phyloP scores from a whole-genome alignment of 1,140 invertebrate genomes.

The Halesus radiatus region DNA sequence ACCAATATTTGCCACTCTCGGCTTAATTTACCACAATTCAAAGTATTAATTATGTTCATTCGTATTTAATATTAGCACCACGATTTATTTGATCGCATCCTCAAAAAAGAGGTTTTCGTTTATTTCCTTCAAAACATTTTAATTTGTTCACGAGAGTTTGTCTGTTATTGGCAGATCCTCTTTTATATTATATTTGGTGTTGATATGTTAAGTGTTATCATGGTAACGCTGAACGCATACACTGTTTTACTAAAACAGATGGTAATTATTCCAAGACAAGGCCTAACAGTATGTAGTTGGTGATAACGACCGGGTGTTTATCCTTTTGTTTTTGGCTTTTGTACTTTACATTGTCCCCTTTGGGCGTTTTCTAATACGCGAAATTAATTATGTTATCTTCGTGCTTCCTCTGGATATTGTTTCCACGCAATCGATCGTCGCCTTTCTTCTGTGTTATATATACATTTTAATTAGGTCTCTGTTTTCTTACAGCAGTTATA shows the following conservation, averaged over 20 bases:
- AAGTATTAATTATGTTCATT: no score
- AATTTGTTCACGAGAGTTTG: no score
- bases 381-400: neutral
- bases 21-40: no score
- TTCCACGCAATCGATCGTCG: neutral
- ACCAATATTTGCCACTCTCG: no score
- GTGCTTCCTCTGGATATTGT: neutral
- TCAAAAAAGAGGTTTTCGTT: no score
- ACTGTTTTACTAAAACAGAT: neutral
- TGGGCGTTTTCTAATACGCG: neutral
- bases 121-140: no score
- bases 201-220: neutral
- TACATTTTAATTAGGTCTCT: no score
- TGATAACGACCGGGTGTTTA: constrained; percentile 6
- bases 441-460: no score
- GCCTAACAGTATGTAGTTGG: neutral
- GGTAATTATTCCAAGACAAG: neutral
- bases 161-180: no score
- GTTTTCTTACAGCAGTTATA: no score
- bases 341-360: neutral
- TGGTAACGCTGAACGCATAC: neutral
- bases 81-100: no score
- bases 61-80: no score
- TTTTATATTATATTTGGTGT: neutral
- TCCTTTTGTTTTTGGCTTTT: neutral